These are phyloP conservation scores for Heterochromis multidens DNA, from an alignment of 2,113 vertebrate genomes.

Conservation along the genomic window DNA sequence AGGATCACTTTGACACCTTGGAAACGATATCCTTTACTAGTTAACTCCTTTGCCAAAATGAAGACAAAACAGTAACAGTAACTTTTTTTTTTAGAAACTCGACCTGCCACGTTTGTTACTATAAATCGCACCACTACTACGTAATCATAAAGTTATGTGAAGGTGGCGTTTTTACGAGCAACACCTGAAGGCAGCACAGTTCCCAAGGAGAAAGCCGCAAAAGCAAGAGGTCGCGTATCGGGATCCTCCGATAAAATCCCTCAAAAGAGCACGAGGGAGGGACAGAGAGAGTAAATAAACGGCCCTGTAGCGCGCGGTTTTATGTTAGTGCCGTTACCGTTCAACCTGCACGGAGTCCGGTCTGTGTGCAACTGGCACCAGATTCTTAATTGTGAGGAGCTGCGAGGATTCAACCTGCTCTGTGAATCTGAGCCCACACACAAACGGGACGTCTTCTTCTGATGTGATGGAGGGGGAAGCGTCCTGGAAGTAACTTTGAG, in stretches of 20 bases:
- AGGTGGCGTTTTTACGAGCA: not conserved
- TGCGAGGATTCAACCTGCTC: not conserved
- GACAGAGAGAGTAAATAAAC: not conserved
- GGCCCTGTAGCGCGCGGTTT: not conserved
- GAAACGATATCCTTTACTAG: too few relatives aligned
- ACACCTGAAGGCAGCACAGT: constrained; percentile 38
- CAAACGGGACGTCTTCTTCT: not conserved
- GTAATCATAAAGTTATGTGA: not conserved
- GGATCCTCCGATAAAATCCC: constrained; percentile 18
- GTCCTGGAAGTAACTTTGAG: not conserved
- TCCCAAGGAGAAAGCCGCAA: constrained; percentile 67
- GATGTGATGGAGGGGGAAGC: constrained; percentile 10
- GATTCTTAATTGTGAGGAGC: not conserved
- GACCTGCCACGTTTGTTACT: not conserved
- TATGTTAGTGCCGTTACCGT: not conserved
- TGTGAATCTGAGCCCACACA: not conserved
- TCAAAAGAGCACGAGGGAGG: not conserved
- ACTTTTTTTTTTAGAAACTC: not conserved
- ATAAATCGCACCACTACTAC: not conserved
- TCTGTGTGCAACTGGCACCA: not conserved
- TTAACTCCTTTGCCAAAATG: too few relatives aligned
- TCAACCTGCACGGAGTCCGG: not conserved
- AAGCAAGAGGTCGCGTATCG: constrained; percentile 29
- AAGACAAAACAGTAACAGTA: too few relatives aligned
- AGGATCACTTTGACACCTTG: too few relatives aligned